Base-by-base conservation (phyloP, 2,113 vertebrate species). In the Nothobranchius furzeri region DNA sequence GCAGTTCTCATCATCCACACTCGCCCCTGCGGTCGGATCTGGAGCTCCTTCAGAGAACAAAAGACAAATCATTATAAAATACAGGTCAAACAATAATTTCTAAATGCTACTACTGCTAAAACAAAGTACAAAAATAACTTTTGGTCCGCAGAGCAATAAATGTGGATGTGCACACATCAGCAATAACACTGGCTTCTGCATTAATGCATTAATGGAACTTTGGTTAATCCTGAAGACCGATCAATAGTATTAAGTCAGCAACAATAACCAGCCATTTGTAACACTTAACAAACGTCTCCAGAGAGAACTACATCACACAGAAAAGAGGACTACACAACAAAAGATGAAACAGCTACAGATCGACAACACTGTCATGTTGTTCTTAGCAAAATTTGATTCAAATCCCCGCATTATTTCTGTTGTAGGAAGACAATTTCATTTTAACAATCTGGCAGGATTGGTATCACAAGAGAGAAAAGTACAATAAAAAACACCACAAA, bases 1-100 rank as follows among this genome's bases (percentile, higher is more conserved):
- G 86, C 97, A 98, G 82, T 99, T 99, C 88, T 98, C 97, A 65
- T 99, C 97, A 67, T 99, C 97, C 84, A 97, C 95, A 67, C 96
- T 98, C 86, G 96, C 97, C 78, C 96, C 96, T 0, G 97, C 97
- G 64, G 97, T 99, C 70, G 96, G 97, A 72, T 99, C 97, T 49
- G 97, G 97, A 87, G 97, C 97, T 91, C 97, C 97, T 99, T 86
- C 37, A 85, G 0, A 4, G 0, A 12, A 20, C 47, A 14, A 13
- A 20, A 7, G 37, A 17, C 8, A 3, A 30, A 40, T 8, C 4
- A 40, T 7, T 2, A 8, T 40, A 40, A 30, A 30, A 40, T 40
- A 40, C 6, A 40, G 1, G 37, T 40, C 6, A 40, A 40, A 40
- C 7, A 40, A 6, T 40, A 7, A 40, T 40, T 40, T 40, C 37